Conservation (phyloP, 1,140 invertebrate genomes). For the Drosophila seguyi region DNA sequence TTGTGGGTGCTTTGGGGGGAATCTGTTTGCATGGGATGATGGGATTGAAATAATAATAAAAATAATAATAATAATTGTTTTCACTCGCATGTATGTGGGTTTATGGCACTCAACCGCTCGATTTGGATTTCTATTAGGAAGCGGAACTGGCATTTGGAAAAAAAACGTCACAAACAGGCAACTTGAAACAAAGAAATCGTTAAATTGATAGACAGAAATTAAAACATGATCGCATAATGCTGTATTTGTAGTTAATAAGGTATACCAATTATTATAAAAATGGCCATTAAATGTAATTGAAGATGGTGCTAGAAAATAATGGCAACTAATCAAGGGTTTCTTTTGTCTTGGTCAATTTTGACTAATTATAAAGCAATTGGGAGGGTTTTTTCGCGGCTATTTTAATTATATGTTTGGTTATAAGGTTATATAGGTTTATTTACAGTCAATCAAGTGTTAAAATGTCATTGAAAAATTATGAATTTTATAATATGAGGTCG, state of each 20-base stretch:
- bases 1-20: constrained; percentile 4
- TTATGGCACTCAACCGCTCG: constrained; percentile 44
- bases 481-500: too few species aligned
- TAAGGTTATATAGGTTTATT: background rate
- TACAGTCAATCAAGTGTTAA: background rate
- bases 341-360: constrained; percentile 9
- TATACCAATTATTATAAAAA: constrained; percentile 30
- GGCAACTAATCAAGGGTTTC: constrained; percentile 22
- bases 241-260: constrained; percentile 28
- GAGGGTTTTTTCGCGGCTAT: too few species aligned
- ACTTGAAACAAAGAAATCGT: constrained; percentile 36
- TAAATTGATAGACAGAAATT: constrained; percentile 41
- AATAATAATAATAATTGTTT: constrained; percentile 67
- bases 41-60: constrained; percentile 57
- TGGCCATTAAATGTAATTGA: constrained; percentile 36
- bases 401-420: background rate
- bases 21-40: constrained; percentile 20
- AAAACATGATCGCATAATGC: constrained; percentile 28
- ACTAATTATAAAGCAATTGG: constrained; percentile 14
- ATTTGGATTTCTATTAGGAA: constrained; percentile 60
- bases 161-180: constrained; percentile 52
- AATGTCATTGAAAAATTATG: background rate
- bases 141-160: constrained; percentile 60
- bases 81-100: constrained; percentile 51
- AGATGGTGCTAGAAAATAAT: constrained; percentile 39